phyloP scores from a whole-genome alignment of 2,113 vertebrate genomes.

The Mirza zaza region DNA sequence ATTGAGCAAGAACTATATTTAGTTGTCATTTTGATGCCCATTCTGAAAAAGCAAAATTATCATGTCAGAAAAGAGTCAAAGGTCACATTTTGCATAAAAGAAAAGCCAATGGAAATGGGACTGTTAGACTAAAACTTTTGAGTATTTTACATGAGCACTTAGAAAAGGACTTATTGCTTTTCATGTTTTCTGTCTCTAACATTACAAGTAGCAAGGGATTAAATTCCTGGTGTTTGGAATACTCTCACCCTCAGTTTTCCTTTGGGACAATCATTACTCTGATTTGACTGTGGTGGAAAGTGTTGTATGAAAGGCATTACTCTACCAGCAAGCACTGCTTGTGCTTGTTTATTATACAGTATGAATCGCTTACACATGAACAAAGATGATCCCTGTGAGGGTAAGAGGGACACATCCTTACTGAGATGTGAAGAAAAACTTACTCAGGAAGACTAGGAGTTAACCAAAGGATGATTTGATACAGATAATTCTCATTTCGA shows the following conservation, averaged over 20 bases:
- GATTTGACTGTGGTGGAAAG: not conserved
- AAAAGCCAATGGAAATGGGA: not conserved
- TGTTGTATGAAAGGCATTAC: not conserved
- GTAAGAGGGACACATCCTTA: not conserved
- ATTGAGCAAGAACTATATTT: slow-evolving; percentile 18
- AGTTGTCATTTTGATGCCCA: not conserved
- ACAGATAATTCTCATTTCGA: not conserved
- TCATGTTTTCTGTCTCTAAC: not conserved
- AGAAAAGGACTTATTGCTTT: not conserved
- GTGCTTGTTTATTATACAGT: not conserved
- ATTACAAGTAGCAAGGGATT: not conserved
- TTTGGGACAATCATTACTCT: not conserved
- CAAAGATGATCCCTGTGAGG: not conserved
- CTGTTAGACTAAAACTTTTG: not conserved
- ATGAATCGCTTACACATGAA: not conserved
- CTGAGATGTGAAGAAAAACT: not conserved
- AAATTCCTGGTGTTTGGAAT: not conserved
- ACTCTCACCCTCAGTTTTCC: not conserved
- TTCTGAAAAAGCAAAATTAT: slow-evolving; percentile 1
- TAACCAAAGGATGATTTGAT: not conserved
- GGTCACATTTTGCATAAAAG: slow-evolving; percentile 4
- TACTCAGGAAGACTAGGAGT: not conserved
- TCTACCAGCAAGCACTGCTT: not conserved
- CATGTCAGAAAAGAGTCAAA: not conserved
- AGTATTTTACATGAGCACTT: not conserved